Base-by-base conservation (phyloP, 2,888 invertebrate species). In the Meandrusa payeni region DNA sequence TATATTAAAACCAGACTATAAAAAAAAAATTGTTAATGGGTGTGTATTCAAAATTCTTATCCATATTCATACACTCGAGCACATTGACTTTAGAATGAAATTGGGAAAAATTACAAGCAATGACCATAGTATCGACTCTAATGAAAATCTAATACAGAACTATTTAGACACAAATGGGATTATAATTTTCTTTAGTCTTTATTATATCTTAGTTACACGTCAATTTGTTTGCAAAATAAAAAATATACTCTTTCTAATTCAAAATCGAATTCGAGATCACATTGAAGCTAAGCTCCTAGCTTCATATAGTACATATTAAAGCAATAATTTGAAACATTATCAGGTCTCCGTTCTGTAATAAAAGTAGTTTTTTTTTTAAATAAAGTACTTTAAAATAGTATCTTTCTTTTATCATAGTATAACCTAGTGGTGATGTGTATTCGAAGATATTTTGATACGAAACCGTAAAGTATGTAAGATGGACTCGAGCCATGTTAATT, bases 211-310 rank as follows among this genome's bases (percentile, higher is more conserved):
- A 32, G 26, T 28, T 28, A 41, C 27, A 10, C 36, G 33, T 41
- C 45, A 19, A 36, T 29, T 7, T 11, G 15, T 33, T 44, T 33
- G 31, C 41, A 47, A 60, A 58, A 57, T 50, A 56, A 56, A 53
- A 51, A 52, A 57, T 52, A 56, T 49, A 52, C 48, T 64, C 53
- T 69, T 63, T 63, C 55, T 56, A 71, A 71, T 69, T 64, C 57
- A 70, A 71, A 74, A 75, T 69, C 70, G 68, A 71, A 79, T 80
- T 81, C 78, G 86, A 86, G 86, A 86, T 86, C 86, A 83, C 69
- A 61, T 69, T 61, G 59, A 76, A 79, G 81, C 54, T 82, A 65
- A 63, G 48, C 78, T 63, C 72, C 69, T 61, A 76, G 76, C 82
- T 78, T 64, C 66, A 55, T 77, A 69, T 83, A 79, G 69, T 82